Conservation (phyloP, 2,797 vertebrate species). For the Gephyroberyx darwinii region DNA sequence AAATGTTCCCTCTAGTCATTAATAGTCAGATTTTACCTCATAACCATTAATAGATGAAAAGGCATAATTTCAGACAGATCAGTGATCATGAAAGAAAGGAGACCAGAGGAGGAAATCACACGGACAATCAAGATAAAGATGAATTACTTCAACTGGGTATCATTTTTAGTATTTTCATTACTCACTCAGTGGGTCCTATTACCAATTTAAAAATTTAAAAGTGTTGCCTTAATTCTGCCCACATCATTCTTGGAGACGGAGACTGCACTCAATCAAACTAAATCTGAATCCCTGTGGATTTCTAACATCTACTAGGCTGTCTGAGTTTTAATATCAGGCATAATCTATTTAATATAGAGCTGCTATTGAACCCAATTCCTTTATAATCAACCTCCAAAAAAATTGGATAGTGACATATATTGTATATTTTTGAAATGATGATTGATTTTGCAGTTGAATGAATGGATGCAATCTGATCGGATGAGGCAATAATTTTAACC, state of each 20-base stretch:
- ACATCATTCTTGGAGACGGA: constrained; percentile 67
- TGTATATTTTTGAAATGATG: not conserved
- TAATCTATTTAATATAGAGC: constrained; percentile 58
- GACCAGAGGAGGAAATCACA: constrained; percentile 45
- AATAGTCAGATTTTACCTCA: constrained; percentile 20
- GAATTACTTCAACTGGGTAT: constrained; percentile 64
- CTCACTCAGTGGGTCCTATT: constrained; percentile 69
- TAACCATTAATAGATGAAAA: constrained; percentile 39
- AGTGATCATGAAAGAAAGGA: constrained; percentile 53
- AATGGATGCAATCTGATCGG: not conserved
- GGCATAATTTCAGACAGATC: constrained; percentile 26
- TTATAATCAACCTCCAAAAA: not conserved
- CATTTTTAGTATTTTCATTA: constrained; percentile 61
- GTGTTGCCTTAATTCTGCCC: constrained; percentile 62
- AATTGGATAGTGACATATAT: not conserved
- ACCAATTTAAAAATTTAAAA: constrained; percentile 68
- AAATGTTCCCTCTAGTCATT: constrained; percentile 14
- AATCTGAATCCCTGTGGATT: constrained; percentile 60
- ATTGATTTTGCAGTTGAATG: not conserved
- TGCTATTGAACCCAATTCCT: constrained; percentile 43
- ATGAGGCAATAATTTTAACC: not conserved
- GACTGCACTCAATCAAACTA: constrained; percentile 65
- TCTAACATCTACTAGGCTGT: constrained; percentile 51
- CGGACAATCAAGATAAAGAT: constrained; percentile 58
- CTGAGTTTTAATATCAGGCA: constrained; percentile 59